phyloP scores from a whole-genome alignment of 2,113 vertebrate genomes.

The Ciconia maguari region DNA sequence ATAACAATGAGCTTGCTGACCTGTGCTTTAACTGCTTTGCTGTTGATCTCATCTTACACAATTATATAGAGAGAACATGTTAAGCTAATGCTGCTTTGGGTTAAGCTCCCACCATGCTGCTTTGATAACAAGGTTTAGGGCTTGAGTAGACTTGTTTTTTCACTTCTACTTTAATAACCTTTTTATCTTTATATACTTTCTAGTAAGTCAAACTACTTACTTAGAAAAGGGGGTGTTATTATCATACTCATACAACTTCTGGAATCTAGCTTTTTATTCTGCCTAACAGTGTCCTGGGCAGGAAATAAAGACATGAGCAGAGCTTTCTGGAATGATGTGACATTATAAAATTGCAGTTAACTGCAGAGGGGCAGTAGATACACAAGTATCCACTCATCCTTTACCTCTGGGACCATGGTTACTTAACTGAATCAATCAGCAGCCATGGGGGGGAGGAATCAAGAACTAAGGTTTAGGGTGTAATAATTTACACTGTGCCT shows the following conservation, averaged over 20 bases:
- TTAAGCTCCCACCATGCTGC: neutral
- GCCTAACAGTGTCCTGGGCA: neutral
- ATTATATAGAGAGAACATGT: neutral
- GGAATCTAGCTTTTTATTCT: neutral
- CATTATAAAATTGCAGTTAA: neutral
- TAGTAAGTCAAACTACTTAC: neutral
- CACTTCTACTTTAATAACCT: neutral
- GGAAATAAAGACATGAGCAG: neutral
- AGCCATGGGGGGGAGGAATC: neutral
- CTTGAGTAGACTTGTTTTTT: neutral
- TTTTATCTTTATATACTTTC: neutral
- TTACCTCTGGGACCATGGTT: neutral
- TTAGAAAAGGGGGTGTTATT: rapidly evolving
- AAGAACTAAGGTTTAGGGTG: neutral
- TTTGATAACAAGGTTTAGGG: neutral
- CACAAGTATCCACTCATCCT: neutral
- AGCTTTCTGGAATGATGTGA: neutral
- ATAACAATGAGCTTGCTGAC: neutral
- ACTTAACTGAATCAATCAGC: neutral
- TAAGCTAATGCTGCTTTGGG: neutral
- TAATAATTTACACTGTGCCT: neutral
- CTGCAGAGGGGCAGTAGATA: neutral
- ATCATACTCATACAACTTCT: neutral
- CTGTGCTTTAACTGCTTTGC: neutral
- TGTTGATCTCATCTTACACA: neutral